Evolutionary conservation across 2,888 invertebrate genomes (phyloP), one percentile per base, ranked within the genome.

Genomic region (Trachelus iudaicus): DNA sequence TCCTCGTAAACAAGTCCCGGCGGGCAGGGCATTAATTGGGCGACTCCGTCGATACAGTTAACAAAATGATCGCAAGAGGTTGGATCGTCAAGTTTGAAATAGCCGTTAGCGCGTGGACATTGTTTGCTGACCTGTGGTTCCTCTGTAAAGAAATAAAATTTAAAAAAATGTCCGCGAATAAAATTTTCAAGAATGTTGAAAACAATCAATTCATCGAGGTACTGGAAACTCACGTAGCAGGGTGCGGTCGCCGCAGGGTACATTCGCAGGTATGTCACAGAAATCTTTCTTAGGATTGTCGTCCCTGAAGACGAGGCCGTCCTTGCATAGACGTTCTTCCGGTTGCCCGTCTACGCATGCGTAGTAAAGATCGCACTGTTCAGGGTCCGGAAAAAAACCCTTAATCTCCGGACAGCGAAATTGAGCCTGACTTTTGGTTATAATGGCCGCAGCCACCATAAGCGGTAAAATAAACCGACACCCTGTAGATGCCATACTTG

Each of bases 321-420:
- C 96, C 1, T 96, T 96, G 89, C 96, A 97, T 23, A 96, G 92
- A 83, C 93, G 94, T 79, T 94, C 92, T 89, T 95, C 95, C 4
- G 95, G 90, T 79, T 92, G 92, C 35, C 95, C 95, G 91, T 94
- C 94, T 78, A 92, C 92, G 92, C 96, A 96, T 86, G 94, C 94
- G 92, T 95, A 96, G 91, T 96, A 96, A 81, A 96, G 93, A 92
- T 97, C 96, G 89, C 96, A 96, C 90, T 96, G 96, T 87, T 94
- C 93, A 1, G 93, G 93, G 90, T 96, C 96, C 6, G 95, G 94
- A 92, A 94, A 96, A 92, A 93, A 96, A n/a, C 96, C 96, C 82
- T 93, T 94, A 83, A 94, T 93, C 81, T 95, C 94, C 4, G 96
- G 96, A 85, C 96, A 96, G 85, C 94, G 92, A 91, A 95, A 96